A percentile compares a stretch with the other conserved stretches of the same genome.
phyloP scores from a whole-genome alignment of 2,797 vertebrate genomes.

The Platalea minor region DNA sequence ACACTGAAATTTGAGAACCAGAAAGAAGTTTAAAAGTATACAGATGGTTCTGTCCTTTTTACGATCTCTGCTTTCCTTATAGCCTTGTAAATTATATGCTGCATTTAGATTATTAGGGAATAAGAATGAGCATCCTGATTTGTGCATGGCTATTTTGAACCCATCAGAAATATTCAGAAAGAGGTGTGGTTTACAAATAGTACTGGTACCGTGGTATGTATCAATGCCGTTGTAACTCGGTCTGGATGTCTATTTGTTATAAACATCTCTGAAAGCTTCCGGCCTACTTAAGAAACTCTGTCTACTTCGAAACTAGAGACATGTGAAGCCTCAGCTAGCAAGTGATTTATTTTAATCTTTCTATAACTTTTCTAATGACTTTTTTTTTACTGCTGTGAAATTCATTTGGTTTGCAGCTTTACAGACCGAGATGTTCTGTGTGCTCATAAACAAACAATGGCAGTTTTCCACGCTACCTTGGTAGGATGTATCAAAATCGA shows the following conservation, averaged over 20 bases:
- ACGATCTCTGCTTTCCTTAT: neutral
- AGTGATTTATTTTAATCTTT: neutral
- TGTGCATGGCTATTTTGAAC: neutral
- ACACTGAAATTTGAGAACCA: neutral
- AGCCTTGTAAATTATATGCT: neutral
- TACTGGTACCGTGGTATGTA: neutral
- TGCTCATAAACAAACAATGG: neutral
- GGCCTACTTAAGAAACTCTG: neutral
- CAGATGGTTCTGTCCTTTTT: neutral
- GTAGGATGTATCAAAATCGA: neutral
- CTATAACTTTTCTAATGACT: neutral
- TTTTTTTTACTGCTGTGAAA: neutral
- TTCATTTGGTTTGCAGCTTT: neutral
- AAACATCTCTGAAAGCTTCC: neutral
- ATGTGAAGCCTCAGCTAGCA: neutral
- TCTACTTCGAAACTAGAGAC: neutral
- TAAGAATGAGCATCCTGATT: neutral
- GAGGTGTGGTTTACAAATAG: neutral
- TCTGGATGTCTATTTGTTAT: neutral
- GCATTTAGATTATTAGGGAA: neutral
- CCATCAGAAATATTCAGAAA: neutral
- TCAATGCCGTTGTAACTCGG: neutral
- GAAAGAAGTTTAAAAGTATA: neutral
- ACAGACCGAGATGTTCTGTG: neutral
- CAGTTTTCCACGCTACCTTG: neutral